Evolutionary conservation across 1,140 invertebrate genomes (phyloP).

Genomic region (Conus ventricosus): DNA sequence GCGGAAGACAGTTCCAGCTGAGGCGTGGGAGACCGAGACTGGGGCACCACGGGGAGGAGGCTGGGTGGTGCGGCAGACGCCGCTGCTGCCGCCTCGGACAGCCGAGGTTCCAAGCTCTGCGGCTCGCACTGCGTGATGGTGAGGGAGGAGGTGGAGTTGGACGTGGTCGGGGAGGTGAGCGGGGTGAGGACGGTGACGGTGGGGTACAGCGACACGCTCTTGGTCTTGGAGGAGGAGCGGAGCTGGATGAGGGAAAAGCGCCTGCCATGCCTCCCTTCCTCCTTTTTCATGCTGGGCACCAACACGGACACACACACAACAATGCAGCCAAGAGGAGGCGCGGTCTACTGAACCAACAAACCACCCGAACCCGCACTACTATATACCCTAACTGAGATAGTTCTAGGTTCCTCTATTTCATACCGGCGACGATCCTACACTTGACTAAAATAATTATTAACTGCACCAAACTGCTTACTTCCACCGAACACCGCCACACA

Average conservation of each 20-base stretch:
- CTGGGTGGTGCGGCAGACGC: not conserved
- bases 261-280: not conserved
- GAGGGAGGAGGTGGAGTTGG: not conserved
- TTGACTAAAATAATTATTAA: too few relatives aligned
- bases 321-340: too few relatives aligned
- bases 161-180: too few relatives aligned
- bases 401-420: too few relatives aligned
- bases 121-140: not conserved
- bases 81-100: not conserved
- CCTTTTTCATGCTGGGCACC: not conserved
- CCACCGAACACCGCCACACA: too few relatives aligned
- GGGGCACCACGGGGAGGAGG: not conserved
- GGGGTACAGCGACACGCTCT: conserved; percentile 17
- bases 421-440: too few relatives aligned
- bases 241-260: conserved; percentile 10
- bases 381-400: too few relatives aligned
- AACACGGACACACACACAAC: too few relatives aligned
- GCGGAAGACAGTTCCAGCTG: not conserved
- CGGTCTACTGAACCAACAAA: too few relatives aligned
- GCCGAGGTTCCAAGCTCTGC: not conserved
- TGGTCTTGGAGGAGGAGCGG: not conserved
- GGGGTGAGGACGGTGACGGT: conserved; percentile 16
- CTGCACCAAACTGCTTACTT: too few relatives aligned
- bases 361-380: too few relatives aligned
- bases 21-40: not conserved